Conservation (phyloP, 2,797 vertebrate genomes). For the Remorina albescens region DNA sequence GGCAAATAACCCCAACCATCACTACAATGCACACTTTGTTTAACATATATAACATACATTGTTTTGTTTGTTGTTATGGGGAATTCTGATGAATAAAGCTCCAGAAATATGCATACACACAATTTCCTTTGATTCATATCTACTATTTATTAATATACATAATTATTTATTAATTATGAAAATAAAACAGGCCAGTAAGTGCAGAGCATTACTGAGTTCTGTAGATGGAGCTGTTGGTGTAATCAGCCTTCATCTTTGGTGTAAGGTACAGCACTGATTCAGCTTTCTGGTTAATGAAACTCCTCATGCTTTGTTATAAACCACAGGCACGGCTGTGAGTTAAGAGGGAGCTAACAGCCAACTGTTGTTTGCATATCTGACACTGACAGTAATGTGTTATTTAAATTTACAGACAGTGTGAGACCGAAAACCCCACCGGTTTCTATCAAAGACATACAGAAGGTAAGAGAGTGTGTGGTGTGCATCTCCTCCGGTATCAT, state of each 20-base stretch:
- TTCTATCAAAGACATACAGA: constrained; percentile 76
- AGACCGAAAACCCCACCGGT: constrained; percentile 86
- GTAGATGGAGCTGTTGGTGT: neutral
- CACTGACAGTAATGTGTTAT: constrained; percentile 5
- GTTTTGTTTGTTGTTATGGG: too few species aligned
- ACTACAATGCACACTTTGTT: too few species aligned
- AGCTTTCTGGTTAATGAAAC: neutral
- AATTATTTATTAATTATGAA: neutral
- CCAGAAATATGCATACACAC: too few species aligned
- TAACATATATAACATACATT: too few species aligned
- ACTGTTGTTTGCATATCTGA: neutral
- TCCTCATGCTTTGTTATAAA: neutral
- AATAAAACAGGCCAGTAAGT: neutral
- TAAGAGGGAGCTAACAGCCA: neutral
- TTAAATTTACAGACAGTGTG: constrained; percentile 75
- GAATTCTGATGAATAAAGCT: too few species aligned
- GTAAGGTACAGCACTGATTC: neutral
- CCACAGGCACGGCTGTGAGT: neutral
- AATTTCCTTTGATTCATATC: too few species aligned
- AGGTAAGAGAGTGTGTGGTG: constrained; percentile 56
- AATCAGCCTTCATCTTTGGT: neutral
- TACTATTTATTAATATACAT: too few species aligned
- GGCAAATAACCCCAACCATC: too few species aligned
- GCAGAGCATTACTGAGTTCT: neutral
- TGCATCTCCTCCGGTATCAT: neutral